These are phyloP conservation scores for Megalonaias nervosa DNA, from an alignment of 1,140 invertebrate genomes.

Conservation along the genomic window DNA sequence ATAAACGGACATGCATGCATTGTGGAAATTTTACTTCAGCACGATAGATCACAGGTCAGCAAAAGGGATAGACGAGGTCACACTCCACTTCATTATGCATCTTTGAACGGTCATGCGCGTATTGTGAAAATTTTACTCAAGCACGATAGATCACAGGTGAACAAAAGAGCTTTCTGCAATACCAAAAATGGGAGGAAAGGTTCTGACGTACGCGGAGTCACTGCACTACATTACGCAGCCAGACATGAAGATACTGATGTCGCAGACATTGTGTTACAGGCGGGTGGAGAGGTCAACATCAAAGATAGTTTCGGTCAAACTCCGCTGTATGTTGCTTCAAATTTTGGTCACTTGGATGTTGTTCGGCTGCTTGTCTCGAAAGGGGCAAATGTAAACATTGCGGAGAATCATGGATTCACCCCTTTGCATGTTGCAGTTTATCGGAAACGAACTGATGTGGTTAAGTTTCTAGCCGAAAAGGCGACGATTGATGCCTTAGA, in stretches of 20 bases:
- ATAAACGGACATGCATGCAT: no score
- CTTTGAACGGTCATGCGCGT: conserved; percentile 4
- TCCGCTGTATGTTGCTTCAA: conserved; percentile 9
- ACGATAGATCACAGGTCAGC: no score
- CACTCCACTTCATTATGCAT: conserved; percentile 20
- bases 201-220: conserved; percentile 16
- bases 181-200: no score
- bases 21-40: no score
- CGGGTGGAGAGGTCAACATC: conserved; percentile 17
- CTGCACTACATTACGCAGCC: conserved; percentile 21
- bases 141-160: conserved; percentile 14
- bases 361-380: not conserved
- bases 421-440: conserved; percentile 13
- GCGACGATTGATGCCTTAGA: no score
- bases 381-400: conserved; percentile 4
- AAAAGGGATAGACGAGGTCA: conserved; percentile 25
- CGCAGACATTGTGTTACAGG: conserved; percentile 2
- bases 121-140: no score
- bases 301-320: conserved; percentile 24
- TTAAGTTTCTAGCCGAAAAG: no score
- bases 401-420: conserved; percentile 23
- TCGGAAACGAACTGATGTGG: no score
- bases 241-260: conserved; percentile 15
- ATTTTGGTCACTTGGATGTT: not conserved
- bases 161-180: conserved; percentile 3